Base-by-base conservation (phyloP, 2,888 invertebrate species). In the Drosophila borealis region DNA sequence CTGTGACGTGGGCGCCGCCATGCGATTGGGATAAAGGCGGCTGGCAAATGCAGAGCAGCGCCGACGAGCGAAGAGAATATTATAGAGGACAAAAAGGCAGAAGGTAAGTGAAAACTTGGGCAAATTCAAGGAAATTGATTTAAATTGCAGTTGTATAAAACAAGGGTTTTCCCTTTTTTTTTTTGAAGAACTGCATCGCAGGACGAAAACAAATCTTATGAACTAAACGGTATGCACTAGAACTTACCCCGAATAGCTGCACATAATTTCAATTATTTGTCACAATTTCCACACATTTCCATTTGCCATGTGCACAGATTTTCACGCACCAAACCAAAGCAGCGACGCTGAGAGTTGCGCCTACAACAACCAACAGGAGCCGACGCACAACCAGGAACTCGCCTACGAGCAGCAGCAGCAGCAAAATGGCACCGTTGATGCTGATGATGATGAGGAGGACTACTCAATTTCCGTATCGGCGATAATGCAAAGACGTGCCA, bases 391-490 rank as follows among this genome's bases (percentile, higher is more conserved):
- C 6, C 53, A 60, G 6, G 41, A 64, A 80, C 3, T 53, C 55
- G 2, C 46, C 37, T 49, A 74, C 44, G 53, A 62, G 8, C 64
- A 45, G 14, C 67, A 80, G 60, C 67, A 72, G 49, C 57, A 39
- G 19, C 66, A 78, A 67, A 70, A 75, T 72, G 62, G 74, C 74
- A 54, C 50, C 46, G 72, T 61, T 51, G 87, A 87, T 46, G 85
- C 88, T 44, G 91, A 91, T 48, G 91, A 91, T 1, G 96, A 96
- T 76, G 96, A 97, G 72, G 96, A 96, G 84, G 97, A 97, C 90
- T 97, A 97, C 91, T 97, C 97, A 0, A 95, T 95, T 9, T 97
- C 97, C 84, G 95, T 97, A 62, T 96, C 96, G 85, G 97, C 96
- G 2, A 97, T 97, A 80, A 94, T 97, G 87, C 96, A 96, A 91